phyloP scores from a whole-genome alignment of 1,140 invertebrate genomes.

The Papilio polytes region DNA sequence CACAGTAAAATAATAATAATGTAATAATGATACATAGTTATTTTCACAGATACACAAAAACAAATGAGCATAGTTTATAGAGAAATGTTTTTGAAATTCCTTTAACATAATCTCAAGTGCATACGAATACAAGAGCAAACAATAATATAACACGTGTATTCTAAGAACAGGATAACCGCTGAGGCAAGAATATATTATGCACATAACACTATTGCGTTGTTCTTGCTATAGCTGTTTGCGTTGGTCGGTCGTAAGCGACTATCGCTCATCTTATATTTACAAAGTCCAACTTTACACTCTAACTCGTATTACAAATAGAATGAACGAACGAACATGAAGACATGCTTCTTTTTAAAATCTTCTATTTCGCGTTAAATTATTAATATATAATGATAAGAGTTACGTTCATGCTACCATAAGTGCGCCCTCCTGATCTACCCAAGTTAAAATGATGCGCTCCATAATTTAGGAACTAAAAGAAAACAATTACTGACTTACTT shows the following conservation, averaged over 20 bases:
- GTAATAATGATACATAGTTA: no score
- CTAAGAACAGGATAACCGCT: slow-evolving; percentile 33
- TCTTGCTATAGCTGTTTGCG: slow-evolving; percentile 56
- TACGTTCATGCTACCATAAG: no score
- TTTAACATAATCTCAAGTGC: not conserved
- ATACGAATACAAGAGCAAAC: slow-evolving; percentile 1
- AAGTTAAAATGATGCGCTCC: no score
- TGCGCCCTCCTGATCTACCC: no score
- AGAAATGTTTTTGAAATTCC: not conserved
- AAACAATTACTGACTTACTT: no score
- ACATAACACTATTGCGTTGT: slow-evolving; percentile 41
- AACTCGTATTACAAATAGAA: slow-evolving; percentile 54
- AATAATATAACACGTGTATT: slow-evolving; percentile 34
- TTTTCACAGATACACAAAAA: not conserved
- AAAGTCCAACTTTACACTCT: slow-evolving; percentile 49
- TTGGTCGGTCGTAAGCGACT: slow-evolving; percentile 49
- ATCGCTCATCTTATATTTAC: slow-evolving; percentile 60
- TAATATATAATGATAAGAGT: no score
- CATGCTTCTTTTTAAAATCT: not conserved
- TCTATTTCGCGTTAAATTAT: not conserved
- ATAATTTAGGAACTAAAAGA: no score
- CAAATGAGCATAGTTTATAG: not conserved
- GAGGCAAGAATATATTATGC: slow-evolving; percentile 33
- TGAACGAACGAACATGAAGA: slow-evolving; percentile 13
- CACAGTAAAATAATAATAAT: no score